These are phyloP conservation scores for Holocentrus rufus DNA, from an alignment of 2,797 vertebrate genomes.

Conservation along the genomic window DNA sequence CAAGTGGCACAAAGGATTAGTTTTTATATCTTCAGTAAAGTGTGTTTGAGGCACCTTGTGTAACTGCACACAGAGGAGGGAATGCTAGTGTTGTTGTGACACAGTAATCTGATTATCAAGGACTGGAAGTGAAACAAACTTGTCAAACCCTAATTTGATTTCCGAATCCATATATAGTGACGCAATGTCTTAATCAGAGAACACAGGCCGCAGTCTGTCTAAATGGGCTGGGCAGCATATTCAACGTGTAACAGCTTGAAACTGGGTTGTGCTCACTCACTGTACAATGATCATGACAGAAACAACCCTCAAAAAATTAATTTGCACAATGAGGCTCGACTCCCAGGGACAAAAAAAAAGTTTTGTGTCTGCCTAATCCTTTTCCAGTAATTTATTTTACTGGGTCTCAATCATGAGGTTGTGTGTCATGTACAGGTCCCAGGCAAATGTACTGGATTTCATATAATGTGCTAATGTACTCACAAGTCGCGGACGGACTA, in stretches of 20 bases:
- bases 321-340: too few species aligned
- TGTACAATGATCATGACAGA: too few species aligned
- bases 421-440: neutral
- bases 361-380: too few species aligned
- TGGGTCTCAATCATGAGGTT: neutral
- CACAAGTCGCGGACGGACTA: neutral
- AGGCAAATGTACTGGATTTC: neutral
- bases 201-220: neutral
- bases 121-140: constrained; percentile 38
- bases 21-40: constrained; percentile 12
- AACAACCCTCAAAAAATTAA: too few species aligned
- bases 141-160: constrained; percentile 21
- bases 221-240: neutral
- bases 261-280: too few species aligned
- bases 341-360: too few species aligned
- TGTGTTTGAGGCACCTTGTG: constrained; percentile 33
- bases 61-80: constrained; percentile 36
- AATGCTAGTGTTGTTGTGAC: constrained; percentile 46
- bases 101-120: constrained; percentile 69
- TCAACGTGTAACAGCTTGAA: neutral
- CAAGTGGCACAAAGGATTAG: constrained; percentile 27
- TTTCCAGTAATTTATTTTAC: too few species aligned
- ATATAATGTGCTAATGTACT: neutral
- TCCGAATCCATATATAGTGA: constrained; percentile 33
- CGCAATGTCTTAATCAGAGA: constrained; percentile 31